phyloP scores from a whole-genome alignment of 2,113 vertebrate genomes.

The Cromileptes altivelis region DNA sequence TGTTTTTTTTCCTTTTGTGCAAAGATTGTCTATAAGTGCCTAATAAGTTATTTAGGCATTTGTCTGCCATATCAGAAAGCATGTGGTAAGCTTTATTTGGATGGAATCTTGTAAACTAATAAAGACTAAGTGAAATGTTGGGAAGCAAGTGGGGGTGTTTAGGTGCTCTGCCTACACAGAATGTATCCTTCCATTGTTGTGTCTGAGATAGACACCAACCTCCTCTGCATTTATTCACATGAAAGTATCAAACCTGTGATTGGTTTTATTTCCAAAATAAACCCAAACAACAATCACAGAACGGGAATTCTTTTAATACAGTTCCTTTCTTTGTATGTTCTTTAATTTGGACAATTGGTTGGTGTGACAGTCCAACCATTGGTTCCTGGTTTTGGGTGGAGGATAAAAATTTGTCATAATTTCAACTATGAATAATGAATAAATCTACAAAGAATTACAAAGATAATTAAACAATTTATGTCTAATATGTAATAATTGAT shows the following conservation, averaged over 20 bases:
- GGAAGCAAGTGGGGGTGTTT: neutral
- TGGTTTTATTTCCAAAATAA: slow-evolving; percentile 56
- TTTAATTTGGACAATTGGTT: neutral
- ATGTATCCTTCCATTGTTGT: slow-evolving; percentile 52
- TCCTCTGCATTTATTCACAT: slow-evolving; percentile 37
- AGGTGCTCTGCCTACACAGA: slow-evolving; percentile 9
- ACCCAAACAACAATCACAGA: slow-evolving; percentile 66
- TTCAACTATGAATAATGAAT: neutral
- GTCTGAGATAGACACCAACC: slow-evolving; percentile 50
- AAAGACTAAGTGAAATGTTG: neutral
- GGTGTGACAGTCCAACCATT: neutral
- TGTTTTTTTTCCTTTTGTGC: neutral
- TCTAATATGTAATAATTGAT: too few species aligned
- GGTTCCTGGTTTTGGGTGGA: neutral
- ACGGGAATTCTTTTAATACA: neutral
- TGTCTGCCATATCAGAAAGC: neutral
- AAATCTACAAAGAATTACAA: neutral
- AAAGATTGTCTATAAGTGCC: neutral
- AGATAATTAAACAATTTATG: neutral
- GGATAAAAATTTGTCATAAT: neutral
- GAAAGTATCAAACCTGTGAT: slow-evolving; percentile 50
- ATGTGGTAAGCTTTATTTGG: neutral
- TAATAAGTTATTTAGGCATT: neutral
- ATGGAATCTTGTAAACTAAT: neutral
- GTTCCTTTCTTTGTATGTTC: neutral